Base-by-base conservation (phyloP, 2,888 invertebrate genomes). In the Drosophila algonquin region DNA sequence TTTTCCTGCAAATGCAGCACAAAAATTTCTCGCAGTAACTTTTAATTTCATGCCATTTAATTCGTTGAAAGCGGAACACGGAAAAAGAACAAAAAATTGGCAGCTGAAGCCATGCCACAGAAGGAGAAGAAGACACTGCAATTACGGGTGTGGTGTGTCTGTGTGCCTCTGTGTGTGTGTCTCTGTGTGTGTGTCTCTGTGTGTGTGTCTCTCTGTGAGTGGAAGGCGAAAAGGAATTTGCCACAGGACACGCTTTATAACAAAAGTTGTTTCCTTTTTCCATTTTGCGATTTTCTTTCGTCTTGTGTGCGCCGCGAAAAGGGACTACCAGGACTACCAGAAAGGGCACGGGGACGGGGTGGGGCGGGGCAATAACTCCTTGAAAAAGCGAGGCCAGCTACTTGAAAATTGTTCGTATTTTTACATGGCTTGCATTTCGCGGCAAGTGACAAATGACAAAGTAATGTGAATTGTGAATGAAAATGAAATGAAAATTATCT, bases 1-100 rank as follows among this genome's bases (percentile, higher is more conserved):
- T 78, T 86, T 86, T 86, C 82, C 86, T 89, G 89, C 88, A 82
- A 88, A 89, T 89, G 89, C 88, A 86, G 86, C 86, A 86, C 89
- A 86, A 83, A 83, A 70, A 83, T 83, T 83, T 76, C 82, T 85
- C 75, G 89, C 76, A 75, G 83, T 88, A 89, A 86, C 89, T 87
- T 89, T 87, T 87, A 89, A 87, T 87, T 87, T 87, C 90, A 87
- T 87, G 90, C 87, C 87, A 87, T 89, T 87, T 87, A 87, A 89
- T 89, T 87, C 90, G 89, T 80, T 83, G 87, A 79, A 85, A 86
- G 87, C 88, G 85, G 88, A 89, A 88, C 54, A 75, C 53, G 68
- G 55, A 68, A 79, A 63, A 69, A 63, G 53, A 65, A 58, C 55
- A 67, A 73, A 65, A 56, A 54, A 64, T 52, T 40, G 60, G 71